Evolutionary conservation across 1,140 invertebrate genomes (phyloP).

Genomic region (Trinorchestia longiramus): DNA sequence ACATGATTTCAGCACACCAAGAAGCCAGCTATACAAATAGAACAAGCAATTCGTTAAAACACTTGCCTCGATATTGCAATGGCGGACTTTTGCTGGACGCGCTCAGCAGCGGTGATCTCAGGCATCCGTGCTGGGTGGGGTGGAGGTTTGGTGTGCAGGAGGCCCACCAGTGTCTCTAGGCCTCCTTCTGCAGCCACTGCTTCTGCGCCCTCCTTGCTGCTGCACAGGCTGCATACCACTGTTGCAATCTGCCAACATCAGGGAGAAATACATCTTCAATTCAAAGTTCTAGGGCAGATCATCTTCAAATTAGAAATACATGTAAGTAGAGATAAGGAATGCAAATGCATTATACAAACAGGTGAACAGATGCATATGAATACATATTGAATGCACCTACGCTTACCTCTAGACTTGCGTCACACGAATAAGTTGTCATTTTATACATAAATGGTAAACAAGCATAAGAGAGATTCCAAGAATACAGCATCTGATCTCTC

Average conservation of each 20-base stretch:
- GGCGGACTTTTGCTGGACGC: conserved; percentile 86
- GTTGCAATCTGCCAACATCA: conserved; percentile 75
- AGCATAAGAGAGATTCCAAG: not conserved
- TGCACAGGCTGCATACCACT: conserved; percentile 83
- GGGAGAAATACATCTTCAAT: not conserved
- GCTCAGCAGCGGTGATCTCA: conserved; percentile 78
- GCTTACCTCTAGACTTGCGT: not conserved
- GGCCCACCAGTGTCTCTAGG: conserved; percentile 81
- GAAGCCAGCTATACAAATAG: conserved; percentile 68
- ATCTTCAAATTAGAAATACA: not conserved
- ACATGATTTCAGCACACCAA: conserved; percentile 70
- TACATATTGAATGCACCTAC: not conserved
- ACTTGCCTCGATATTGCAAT: conserved; percentile 83
- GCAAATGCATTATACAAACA: not conserved
- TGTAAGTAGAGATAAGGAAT: not conserved
- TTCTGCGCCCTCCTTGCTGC: conserved; percentile 75
- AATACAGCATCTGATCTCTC: not conserved
- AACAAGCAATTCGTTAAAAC: too few relatives aligned
- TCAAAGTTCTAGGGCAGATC: not conserved
- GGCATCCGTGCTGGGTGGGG: conserved; percentile 69
- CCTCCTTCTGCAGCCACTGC: conserved; percentile 71
- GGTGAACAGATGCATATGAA: not conserved
- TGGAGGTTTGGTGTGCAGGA: conserved; percentile 79
- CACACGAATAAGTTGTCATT: not conserved
- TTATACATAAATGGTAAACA: not conserved